Conservation (phyloP, 2,888 invertebrate species). For the Pachycephus smyrnensis region DNA sequence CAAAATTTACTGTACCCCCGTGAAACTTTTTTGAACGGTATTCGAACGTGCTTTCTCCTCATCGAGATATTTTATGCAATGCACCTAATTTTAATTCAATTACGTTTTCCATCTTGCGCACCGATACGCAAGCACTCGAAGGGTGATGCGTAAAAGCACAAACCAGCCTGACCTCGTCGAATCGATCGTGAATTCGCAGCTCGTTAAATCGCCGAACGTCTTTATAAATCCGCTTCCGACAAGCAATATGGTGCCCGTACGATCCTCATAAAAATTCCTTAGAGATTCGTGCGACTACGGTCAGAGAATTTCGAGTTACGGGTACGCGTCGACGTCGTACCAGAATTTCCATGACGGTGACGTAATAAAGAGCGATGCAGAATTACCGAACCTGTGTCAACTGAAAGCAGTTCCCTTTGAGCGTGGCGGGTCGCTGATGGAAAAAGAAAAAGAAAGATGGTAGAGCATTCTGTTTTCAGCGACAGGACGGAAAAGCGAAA, state of each 20-base stretch:
- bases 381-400: not conserved
- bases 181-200: not conserved
- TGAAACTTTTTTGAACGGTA: too few relatives aligned
- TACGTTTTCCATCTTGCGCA: not conserved
- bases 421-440: not conserved
- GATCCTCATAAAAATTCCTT: not conserved
- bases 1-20: accelerated
- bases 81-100: not conserved
- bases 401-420: accelerated
- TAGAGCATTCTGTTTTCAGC: too few relatives aligned
- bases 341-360: not conserved
- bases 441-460: not conserved
- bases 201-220: not conserved
- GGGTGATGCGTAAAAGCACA: not conserved
- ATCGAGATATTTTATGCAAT: not conserved
- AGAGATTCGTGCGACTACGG: not conserved
- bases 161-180: not conserved
- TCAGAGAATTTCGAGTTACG: not conserved
- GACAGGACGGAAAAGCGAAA: not conserved
- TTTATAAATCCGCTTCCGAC: not conserved
- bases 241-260: not conserved
- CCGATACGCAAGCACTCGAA: not conserved
- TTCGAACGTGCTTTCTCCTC: too few relatives aligned
- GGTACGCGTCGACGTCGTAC: not conserved
- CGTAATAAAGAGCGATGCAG: not conserved